Conservation (phyloP, 2,113 vertebrate species). For the Clarias magur region DNA sequence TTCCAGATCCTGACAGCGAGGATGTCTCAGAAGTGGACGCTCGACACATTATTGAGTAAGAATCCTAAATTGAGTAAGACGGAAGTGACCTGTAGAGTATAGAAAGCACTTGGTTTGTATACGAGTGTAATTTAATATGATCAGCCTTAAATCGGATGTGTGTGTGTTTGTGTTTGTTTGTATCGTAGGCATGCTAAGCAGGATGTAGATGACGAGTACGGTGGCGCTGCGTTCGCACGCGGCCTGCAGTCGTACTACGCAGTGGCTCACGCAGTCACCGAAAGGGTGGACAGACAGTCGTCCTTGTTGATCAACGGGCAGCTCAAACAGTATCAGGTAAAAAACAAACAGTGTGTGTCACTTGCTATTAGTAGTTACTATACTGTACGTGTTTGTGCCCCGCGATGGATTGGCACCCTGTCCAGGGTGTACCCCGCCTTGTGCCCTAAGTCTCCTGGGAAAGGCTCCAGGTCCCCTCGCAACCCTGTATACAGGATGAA, state of each 20-base stretch:
- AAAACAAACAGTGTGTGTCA: background rate
- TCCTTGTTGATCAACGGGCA: constrained; percentile 88
- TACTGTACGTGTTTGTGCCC: too few relatives aligned
- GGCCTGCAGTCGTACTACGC: constrained; percentile 95
- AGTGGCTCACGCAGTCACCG: constrained; percentile 92
- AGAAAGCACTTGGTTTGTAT: background rate
- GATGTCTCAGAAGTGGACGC: constrained; percentile 90
- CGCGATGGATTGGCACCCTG: too few relatives aligned
- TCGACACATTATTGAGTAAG: constrained; percentile 91
- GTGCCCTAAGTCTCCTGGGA: too few relatives aligned
- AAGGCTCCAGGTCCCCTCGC: too few relatives aligned
- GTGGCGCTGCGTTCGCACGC: constrained; percentile 75
- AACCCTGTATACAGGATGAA: too few relatives aligned
- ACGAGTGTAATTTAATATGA: background rate
- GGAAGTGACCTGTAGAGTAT: background rate
- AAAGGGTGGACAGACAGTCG: constrained; percentile 91
- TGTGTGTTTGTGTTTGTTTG: background rate
- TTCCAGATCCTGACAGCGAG: constrained; percentile 88
- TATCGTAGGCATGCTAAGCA: constrained; percentile 85
- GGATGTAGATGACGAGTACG: constrained; percentile 93
- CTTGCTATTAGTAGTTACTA: too few relatives aligned
- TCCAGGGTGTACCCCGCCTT: too few relatives aligned
- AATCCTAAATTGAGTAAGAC: background rate
- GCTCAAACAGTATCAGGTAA: constrained; percentile 91
- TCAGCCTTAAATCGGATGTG: background rate